These are phyloP conservation scores for Pollachius pollachius DNA, from an alignment of 2,113 vertebrate species.

Conservation along the genomic window DNA sequence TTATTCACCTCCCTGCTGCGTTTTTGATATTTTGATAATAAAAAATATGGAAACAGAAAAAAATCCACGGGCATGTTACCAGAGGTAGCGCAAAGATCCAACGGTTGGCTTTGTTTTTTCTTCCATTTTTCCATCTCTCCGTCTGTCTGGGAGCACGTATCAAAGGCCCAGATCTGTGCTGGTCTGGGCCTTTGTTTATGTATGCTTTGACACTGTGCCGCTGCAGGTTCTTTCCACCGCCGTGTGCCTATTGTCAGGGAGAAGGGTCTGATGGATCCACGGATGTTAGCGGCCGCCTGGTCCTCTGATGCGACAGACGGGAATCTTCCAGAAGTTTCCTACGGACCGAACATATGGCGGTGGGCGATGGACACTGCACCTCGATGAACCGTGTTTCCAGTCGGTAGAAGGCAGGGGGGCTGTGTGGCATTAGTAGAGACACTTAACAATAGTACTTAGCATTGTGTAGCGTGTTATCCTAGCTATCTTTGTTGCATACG, in stretches of 20 bases:
- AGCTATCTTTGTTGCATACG: no score
- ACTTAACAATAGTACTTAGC: no score
- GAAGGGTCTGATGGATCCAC: conserved; percentile 46
- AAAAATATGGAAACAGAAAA: neutral
- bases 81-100: neutral
- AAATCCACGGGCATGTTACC: neutral
- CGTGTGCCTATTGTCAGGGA: conserved; percentile 36
- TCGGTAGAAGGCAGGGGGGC: no score
- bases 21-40: neutral
- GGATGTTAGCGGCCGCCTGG: conserved; percentile 51
- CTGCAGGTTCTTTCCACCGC: conserved; percentile 31
- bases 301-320: conserved; percentile 45
- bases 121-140: neutral
- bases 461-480: no score
- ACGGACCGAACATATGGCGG: no score
- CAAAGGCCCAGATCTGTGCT: conserved; percentile 14
- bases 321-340: no score
- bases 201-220: conserved; percentile 18
- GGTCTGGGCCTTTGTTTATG: conserved; percentile 19
- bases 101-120: neutral
- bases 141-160: neutral
- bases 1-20: neutral
- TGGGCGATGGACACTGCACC: no score
- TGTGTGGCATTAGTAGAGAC: no score
- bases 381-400: no score